Percentiles rank a stretch among this genome's conserved stretches.
phyloP scores from a whole-genome alignment of 2,113 vertebrate genomes.

The Turnix velox region DNA sequence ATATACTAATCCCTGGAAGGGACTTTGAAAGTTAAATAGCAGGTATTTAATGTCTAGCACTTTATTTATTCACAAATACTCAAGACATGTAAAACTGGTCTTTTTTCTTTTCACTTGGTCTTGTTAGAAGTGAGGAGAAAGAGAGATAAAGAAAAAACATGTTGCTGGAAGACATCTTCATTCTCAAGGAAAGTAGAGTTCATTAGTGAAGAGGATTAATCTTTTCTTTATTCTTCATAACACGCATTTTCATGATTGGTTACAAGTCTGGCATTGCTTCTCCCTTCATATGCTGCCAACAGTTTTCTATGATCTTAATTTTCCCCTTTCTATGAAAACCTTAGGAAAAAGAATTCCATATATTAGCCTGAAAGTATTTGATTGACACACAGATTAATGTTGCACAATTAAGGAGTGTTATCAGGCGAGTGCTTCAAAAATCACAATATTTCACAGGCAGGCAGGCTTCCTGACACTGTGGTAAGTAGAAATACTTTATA shows the following conservation, averaged over 20 bases:
- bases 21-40: neutral
- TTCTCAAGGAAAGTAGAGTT: constrained; percentile 33
- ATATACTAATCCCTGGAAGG: neutral
- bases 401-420: constrained; percentile 55
- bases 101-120: neutral
- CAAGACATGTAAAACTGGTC: neutral
- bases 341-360: neutral
- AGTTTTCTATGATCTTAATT: constrained; percentile 45
- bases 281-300: constrained; percentile 46
- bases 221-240: constrained; percentile 47
- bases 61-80: constrained; percentile 21
- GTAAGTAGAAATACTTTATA: constrained; percentile 59
- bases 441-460: constrained; percentile 57
- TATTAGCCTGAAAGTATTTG: constrained; percentile 32
- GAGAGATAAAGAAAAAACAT: neutral
- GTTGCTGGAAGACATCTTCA: constrained; percentile 37
- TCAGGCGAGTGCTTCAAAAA: constrained; percentile 54
- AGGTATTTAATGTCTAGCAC: neutral
- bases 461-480: constrained; percentile 22
- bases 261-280: constrained; percentile 56
- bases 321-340: neutral
- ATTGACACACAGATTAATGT: constrained; percentile 57
- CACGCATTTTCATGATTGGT: constrained; percentile 56
- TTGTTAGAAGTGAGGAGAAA: constrained; percentile 7
- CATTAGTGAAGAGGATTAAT: constrained; percentile 11